phyloP scores from a whole-genome alignment of 2,888 invertebrate genomes.

The Pammene aurita region DNA sequence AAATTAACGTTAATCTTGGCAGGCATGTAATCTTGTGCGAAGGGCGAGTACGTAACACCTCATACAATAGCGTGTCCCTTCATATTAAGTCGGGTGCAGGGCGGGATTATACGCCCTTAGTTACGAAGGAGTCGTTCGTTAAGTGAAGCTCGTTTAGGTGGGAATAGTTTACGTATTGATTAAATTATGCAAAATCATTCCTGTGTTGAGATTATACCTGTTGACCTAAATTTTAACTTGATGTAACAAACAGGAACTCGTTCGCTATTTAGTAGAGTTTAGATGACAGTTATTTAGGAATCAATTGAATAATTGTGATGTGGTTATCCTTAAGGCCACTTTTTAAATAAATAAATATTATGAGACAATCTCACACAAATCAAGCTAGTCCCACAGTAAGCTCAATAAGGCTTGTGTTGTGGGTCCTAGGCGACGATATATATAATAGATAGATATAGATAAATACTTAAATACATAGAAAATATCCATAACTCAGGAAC shows the following conservation, averaged over 20 bases:
- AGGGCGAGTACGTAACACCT: conserved; percentile 71
- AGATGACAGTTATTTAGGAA: too few relatives aligned
- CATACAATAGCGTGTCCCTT: conserved; percentile 72
- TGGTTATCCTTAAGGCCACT: too few relatives aligned
- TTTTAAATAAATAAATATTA: too few relatives aligned
- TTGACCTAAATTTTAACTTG: not conserved
- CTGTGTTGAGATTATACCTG: conserved; percentile 26
- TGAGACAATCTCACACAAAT: too few relatives aligned
- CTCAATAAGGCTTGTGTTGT: too few relatives aligned
- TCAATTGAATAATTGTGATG: too few relatives aligned
- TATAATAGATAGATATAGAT: too few relatives aligned
- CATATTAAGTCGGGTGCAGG: conserved; percentile 64
- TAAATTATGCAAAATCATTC: conserved; percentile 37
- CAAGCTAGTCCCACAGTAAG: too few relatives aligned
- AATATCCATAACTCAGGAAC: too few relatives aligned
- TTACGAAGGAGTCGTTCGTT: conserved; percentile 51
- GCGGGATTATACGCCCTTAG: conserved; percentile 48
- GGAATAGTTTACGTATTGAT: conserved; percentile 41
- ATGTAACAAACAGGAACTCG: not conserved
- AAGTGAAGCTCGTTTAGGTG: conserved; percentile 41
- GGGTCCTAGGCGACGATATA: too few relatives aligned
- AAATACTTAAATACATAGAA: too few relatives aligned
- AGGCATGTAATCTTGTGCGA: conserved; percentile 66
- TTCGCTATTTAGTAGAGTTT: too few relatives aligned
- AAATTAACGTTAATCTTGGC: conserved; percentile 70